A percentile compares a stretch with the other conserved stretches of the same genome.
Evolutionary conservation across 2,113 vertebrate genomes (phyloP).

Genomic region (Otis tarda): DNA sequence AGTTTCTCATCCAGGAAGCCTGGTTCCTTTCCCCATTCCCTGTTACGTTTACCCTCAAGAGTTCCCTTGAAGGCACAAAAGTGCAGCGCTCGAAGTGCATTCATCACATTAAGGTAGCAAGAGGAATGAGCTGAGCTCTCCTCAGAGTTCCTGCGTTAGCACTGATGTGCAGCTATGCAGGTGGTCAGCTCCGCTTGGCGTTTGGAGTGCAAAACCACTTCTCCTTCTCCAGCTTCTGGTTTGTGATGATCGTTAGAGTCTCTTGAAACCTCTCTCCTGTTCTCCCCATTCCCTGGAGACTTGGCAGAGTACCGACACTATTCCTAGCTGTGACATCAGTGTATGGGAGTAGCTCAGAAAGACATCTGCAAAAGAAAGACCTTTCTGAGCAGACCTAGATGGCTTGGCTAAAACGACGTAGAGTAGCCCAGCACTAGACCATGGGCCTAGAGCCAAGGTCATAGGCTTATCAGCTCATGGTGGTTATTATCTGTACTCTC

Average conservation of each 20-base stretch:
- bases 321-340: neutral
- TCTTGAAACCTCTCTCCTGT: neutral
- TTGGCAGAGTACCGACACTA: neutral
- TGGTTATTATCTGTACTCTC: neutral
- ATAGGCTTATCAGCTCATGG: neutral
- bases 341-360: neutral
- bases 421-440: neutral
- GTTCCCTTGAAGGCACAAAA: neutral
- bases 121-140: neutral
- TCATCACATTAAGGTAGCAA: rapidly evolving
- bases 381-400: neutral
- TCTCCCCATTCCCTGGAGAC: neutral
- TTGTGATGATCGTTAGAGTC: neutral
- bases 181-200: neutral
- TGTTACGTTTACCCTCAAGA: neutral
- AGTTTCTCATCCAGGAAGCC: neutral
- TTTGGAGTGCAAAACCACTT: neutral
- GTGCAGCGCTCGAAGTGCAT: neutral
- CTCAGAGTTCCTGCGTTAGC: neutral
- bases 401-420: neutral
- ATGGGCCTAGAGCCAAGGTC: neutral
- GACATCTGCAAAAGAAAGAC: neutral
- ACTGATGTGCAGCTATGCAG: neutral
- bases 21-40: neutral
- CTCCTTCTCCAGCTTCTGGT: neutral